phyloP scores from a whole-genome alignment of 1,140 invertebrate genomes.

The Hylaeus volcanicus region DNA sequence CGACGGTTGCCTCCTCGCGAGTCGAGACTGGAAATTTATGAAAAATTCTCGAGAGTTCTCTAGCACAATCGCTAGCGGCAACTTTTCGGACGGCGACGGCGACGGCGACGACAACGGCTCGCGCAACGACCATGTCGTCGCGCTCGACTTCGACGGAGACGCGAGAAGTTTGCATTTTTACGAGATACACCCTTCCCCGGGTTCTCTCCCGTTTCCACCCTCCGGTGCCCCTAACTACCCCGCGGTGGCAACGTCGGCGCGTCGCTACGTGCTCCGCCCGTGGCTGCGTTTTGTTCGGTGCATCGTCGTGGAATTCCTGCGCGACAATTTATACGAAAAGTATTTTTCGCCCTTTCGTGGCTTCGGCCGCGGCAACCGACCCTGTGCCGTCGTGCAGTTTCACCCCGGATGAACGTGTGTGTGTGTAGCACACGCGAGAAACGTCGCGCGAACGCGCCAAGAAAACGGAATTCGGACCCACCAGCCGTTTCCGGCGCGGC shows the following conservation, averaged over 20 bases:
- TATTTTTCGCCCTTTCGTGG: constrained; percentile 60
- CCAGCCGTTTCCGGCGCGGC: background rate
- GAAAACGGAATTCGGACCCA: constrained; percentile 7
- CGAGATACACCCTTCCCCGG: constrained; percentile 48
- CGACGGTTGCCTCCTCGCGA: too few species aligned
- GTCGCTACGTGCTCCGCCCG: constrained; percentile 21
- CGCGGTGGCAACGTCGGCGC: too few species aligned
- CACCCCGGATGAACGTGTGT: too few species aligned
- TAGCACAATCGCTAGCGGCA: constrained; percentile 14
- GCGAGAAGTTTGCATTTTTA: constrained; percentile 72
- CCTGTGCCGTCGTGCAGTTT: background rate
- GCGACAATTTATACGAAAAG: constrained; percentile 73
- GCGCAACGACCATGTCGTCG: constrained; percentile 35
- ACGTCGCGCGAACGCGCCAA: constrained; percentile 29
- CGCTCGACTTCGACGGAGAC: constrained; percentile 54
- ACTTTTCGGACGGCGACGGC: constrained; percentile 44
- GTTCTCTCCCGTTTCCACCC: background rate
- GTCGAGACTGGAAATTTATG: too few species aligned
- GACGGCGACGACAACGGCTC: constrained; percentile 52
- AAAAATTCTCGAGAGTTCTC: too few species aligned
- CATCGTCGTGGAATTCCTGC: constrained; percentile 67
- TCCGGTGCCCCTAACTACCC: too few species aligned
- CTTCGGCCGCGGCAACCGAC: background rate
- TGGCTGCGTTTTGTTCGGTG: constrained; percentile 59
- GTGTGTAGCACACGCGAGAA: too few species aligned